Evolutionary conservation across 2,113 vertebrate genomes (phyloP).

Genomic region (Rutilus rutilus): DNA sequence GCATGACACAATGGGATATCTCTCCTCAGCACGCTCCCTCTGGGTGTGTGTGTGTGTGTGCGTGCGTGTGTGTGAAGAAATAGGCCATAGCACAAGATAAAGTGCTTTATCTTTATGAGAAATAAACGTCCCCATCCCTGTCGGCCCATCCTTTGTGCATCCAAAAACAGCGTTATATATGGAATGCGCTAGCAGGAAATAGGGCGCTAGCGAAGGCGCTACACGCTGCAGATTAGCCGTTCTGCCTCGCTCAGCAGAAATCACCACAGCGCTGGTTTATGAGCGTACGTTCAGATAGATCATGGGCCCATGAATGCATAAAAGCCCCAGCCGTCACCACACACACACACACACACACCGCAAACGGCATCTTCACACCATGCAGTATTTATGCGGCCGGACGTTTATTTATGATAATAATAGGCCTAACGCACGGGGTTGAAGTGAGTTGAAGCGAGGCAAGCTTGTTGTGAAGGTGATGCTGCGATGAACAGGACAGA

Average conservation of each 20-base stretch:
- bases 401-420: conserved; percentile 38
- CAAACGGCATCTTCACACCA: conserved; percentile 38
- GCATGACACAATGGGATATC: conserved; percentile 48
- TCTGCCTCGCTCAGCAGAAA: conserved; percentile 52
- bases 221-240: conserved; percentile 51
- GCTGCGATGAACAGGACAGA: neutral
- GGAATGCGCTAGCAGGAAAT: conserved; percentile 47
- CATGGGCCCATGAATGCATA: conserved; percentile 49
- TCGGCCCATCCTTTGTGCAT: conserved; percentile 45
- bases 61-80: conserved; percentile 44
- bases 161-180: conserved; percentile 57
- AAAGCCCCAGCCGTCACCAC: conserved; percentile 38
- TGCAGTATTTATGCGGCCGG: conserved; percentile 51
- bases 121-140: conserved; percentile 54
- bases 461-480: neutral
- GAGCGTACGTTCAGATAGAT: conserved; percentile 42
- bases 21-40: conserved; percentile 27
- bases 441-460: neutral
- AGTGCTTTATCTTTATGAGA: conserved; percentile 58
- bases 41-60: conserved; percentile 11
- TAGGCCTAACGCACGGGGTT: neutral
- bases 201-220: conserved; percentile 49
- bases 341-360: conserved; percentile 14
- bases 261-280: conserved; percentile 20
- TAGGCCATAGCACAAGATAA: conserved; percentile 59